Percentiles rank a stretch among this genome's conserved stretches.
Conservation (phyloP, 2,113 vertebrate species). For the Dasyornis broadbenti region DNA sequence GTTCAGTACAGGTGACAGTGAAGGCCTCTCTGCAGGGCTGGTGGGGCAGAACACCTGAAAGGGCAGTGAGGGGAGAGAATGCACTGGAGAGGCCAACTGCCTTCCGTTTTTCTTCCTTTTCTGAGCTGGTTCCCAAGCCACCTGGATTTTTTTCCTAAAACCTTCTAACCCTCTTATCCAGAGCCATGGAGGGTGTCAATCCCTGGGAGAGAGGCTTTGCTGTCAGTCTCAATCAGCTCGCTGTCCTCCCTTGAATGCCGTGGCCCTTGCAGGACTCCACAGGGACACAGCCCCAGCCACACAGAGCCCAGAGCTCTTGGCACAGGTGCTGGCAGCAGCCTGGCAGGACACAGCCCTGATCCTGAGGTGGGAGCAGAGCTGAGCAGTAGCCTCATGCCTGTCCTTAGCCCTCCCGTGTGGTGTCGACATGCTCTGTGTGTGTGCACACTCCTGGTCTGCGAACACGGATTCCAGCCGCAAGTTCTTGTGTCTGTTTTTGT, state of each 20-base stretch:
- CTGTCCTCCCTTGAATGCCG: background rate
- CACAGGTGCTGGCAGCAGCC: background rate
- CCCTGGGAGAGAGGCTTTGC: background rate
- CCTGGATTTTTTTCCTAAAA: slow-evolving; percentile 4
- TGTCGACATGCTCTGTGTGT: slow-evolving; percentile 48
- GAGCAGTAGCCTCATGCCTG: background rate
- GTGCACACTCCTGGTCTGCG: slow-evolving; percentile 47
- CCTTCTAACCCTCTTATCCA: background rate
- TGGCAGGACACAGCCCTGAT: background rate
- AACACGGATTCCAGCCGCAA: slow-evolving; percentile 70
- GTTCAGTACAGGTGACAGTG: background rate
- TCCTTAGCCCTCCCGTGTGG: slow-evolving; percentile 34
- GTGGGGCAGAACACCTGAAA: background rate
- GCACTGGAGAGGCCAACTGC: background rate
- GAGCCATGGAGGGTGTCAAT: background rate
- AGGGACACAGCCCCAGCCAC: too few relatives aligned
- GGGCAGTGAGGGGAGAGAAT: background rate
- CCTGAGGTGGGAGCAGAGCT: background rate
- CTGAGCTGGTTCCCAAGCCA: background rate
- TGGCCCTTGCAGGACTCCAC: background rate
- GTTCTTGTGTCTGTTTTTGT: slow-evolving; percentile 74
- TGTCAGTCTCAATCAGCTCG: background rate
- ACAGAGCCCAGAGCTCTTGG: background rate
- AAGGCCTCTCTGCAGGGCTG: background rate
- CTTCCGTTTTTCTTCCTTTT: background rate